Base-by-base conservation (phyloP, 2,113 vertebrate species). In the Archocentrus centrarchus region DNA sequence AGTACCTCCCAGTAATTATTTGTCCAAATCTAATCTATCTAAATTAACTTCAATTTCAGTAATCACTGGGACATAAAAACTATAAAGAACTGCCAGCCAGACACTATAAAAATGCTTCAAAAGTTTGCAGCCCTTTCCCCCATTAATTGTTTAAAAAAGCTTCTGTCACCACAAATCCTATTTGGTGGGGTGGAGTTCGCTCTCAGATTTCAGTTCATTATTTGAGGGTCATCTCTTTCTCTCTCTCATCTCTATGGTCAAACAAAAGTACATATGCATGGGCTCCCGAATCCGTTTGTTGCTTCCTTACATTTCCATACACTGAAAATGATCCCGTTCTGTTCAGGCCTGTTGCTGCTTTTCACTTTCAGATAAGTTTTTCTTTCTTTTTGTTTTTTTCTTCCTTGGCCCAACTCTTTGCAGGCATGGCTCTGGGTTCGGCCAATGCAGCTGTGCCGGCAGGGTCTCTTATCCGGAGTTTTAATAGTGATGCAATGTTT, bases 401-500 rank as follows among this genome's bases (percentile, higher is more conserved):
- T n/a, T 39, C 11, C n/a, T 73, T 24, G 86, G 50, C 80, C 73
- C 0, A 88, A 91, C 91, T 41, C 32, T 50, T 7, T 6, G 1
- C 47, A 15, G 24, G 0, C 11, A 80, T 1, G 50, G 39, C 85
- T 92, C 89, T 93, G 91, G 80, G 6, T 77, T 15, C 3, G 44
- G 62, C 75, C 3, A 11, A 37, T 84, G 87, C 91, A 93, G 92
- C 90, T 92, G 91, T 84, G 80, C 83, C 79, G 87, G 79, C 82
- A 85, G 88, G 84, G 62, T 87, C 85, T 91, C 79, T 90, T 82
- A 93, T 95, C 94, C 93, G 86, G 91, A 94, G 86, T 86, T 87
- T 93, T 73, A 86, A 89, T 88, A 86, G 92, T 94, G 95, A 96
- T 93, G 95, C 91, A 94, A 95, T 92, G 93, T 95, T 95, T 96